A percentile compares a stretch with the other conserved stretches of the same genome.
Evolutionary conservation across 2,888 invertebrate genomes (phyloP).

Genomic region (Campoplex capitator): DNA sequence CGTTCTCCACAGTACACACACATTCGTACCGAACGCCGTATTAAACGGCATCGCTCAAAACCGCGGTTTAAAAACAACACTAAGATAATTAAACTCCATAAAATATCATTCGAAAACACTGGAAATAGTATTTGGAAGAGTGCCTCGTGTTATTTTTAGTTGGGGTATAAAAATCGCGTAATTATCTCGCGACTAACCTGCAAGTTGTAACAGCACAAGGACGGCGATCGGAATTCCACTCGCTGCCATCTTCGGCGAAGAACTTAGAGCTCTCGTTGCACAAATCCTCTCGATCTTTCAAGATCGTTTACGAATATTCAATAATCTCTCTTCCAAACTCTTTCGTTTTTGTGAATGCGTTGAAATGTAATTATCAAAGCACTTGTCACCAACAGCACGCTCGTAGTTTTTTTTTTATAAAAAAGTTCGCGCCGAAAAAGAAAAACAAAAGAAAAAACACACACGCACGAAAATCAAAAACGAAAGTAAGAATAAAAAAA

Average conservation of each 20-base stretch:
- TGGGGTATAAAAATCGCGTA: neutral
- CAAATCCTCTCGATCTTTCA: slow-evolving; percentile 26
- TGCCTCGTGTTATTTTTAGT: neutral
- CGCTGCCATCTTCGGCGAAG: slow-evolving; percentile 77
- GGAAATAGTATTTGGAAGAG: neutral
- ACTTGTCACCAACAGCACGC: slow-evolving; percentile 14
- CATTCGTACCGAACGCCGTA: neutral
- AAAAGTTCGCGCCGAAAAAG: neutral
- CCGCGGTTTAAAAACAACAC: neutral
- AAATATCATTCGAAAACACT: neutral
- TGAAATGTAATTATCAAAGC: neutral
- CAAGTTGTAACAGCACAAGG: slow-evolving; percentile 75
- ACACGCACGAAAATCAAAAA: neutral
- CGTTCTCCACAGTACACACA: neutral
- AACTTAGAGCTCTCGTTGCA: slow-evolving; percentile 39
- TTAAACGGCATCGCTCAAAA: neutral
- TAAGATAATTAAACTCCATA: neutral
- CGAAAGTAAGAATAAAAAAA: neutral
- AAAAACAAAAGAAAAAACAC: too few species aligned
- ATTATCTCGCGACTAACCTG: slow-evolving; percentile 77
- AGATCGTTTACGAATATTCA: slow-evolving; percentile 49
- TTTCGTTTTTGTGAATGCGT: neutral
- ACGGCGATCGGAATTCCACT: slow-evolving; percentile 73
- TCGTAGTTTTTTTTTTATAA: neutral
- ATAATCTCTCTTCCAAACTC: slow-evolving; percentile 6